These are phyloP conservation scores for Tupaia chinensis DNA, from an alignment of 2,113 vertebrate species.

Conservation along the genomic window DNA sequence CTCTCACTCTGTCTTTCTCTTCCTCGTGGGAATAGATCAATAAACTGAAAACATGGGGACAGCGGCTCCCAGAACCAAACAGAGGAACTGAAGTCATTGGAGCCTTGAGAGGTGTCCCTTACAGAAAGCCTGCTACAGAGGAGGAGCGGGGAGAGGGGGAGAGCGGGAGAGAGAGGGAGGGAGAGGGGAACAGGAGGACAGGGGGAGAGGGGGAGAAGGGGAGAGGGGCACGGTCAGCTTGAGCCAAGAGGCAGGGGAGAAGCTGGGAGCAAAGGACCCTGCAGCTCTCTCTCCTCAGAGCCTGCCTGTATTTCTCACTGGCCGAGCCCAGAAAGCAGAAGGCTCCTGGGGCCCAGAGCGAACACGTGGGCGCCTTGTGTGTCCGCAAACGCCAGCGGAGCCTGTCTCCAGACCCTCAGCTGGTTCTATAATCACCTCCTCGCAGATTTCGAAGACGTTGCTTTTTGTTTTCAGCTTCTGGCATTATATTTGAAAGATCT, in stretches of 20 bases:
- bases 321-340: background rate
- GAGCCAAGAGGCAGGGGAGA: background rate
- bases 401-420: background rate
- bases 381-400: background rate
- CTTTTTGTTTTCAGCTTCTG: background rate
- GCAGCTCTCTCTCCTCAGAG: background rate
- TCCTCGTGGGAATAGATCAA: too few relatives aligned
- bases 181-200: too few relatives aligned
- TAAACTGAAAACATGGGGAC: too few relatives aligned
- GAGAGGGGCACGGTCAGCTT: background rate
- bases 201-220: too few relatives aligned
- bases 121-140: background rate
- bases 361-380: background rate
- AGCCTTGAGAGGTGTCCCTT: background rate
- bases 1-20: too few relatives aligned
- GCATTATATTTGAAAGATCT: background rate
- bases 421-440: background rate
- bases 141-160: too few relatives aligned
- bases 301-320: background rate
- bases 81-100: background rate
- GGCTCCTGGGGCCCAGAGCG: background rate
- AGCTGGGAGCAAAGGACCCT: background rate
- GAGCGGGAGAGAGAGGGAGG: too few relatives aligned
- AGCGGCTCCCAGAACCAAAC: background rate
- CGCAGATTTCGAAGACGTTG: background rate